Conservation (phyloP, 2,888 invertebrate species). For the Himalopsyche tibetana region DNA sequence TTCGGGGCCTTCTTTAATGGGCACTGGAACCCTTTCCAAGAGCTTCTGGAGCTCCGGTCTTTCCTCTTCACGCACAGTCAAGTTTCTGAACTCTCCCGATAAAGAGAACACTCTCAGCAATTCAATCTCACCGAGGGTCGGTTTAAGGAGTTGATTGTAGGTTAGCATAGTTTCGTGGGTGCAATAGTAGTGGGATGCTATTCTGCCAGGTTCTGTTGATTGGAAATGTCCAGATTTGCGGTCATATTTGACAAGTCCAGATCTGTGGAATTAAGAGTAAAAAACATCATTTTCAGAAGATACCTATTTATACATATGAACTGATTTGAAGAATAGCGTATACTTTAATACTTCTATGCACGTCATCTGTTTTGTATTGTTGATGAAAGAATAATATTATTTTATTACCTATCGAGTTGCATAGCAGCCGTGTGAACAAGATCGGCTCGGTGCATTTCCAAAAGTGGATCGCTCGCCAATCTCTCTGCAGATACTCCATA, state of each 20-base stretch:
- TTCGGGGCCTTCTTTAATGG: constrained; percentile 98
- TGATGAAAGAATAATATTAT: background rate
- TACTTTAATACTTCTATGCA: no score
- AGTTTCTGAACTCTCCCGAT: constrained; percentile 96
- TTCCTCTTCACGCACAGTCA: constrained; percentile 96
- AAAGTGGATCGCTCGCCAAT: constrained; percentile 86
- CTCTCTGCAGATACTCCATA: constrained; percentile 92
- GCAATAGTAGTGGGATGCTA: constrained; percentile 99
- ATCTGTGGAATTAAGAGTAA: constrained; percentile 75
- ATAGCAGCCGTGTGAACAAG: constrained; percentile 96
- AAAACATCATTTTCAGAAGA: background rate
- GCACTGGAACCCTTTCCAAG: constrained; percentile 95
- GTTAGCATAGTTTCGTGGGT: constrained; percentile 97
- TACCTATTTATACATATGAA: no score
- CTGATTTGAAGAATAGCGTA: no score
- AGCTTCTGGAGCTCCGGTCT: constrained; percentile 95
- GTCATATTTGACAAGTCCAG: constrained; percentile 97
- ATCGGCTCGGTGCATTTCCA: constrained; percentile 95
- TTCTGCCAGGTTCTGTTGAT: constrained; percentile 96
- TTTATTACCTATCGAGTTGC: constrained; percentile 83
- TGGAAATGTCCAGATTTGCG: constrained; percentile 92
- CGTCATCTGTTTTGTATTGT: no score
- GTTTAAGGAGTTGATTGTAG: constrained; percentile 97
- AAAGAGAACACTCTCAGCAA: constrained; percentile 98
- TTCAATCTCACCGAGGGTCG: constrained; percentile 98